These are phyloP conservation scores for Albula goreensis DNA, from an alignment of 2,113 vertebrate genomes.

Conservation along the genomic window DNA sequence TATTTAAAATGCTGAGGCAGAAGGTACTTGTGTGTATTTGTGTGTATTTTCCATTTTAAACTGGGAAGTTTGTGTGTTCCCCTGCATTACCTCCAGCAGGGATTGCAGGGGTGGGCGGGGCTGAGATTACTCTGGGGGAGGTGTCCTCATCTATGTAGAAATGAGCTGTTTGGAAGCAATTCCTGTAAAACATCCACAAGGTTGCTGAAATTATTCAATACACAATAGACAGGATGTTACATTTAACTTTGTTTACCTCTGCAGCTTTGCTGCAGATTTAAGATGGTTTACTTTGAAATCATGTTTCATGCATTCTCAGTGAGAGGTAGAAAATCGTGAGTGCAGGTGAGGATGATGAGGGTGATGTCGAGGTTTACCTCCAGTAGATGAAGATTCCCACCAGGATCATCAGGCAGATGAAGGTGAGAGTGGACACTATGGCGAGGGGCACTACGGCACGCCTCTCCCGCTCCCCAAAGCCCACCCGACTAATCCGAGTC, in stretches of 20 bases:
- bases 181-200: constrained; percentile 67
- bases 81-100: constrained; percentile 80
- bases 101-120: constrained; percentile 84
- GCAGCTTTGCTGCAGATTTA: too few relatives aligned
- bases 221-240: too few relatives aligned
- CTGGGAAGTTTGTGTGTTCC: not conserved
- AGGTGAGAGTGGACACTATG: constrained; percentile 90
- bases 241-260: too few relatives aligned
- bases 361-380: constrained; percentile 75
- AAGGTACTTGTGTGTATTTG: not conserved
- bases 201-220: too few relatives aligned
- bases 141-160: constrained; percentile 94
- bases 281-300: too few relatives aligned
- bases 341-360: not conserved
- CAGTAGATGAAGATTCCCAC: constrained; percentile 94
- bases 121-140: constrained; percentile 85
- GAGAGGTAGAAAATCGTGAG: too few relatives aligned
- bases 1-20: not conserved
- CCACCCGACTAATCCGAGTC: constrained; percentile 84
- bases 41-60: not conserved
- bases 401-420: constrained; percentile 88
- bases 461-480: constrained; percentile 79
- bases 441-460: constrained; percentile 88
- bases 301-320: too few relatives aligned
- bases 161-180: constrained; percentile 92